A percentile compares a stretch with the other conserved stretches of the same genome.
These are phyloP conservation scores for Parazoanthus swiftii DNA, from an alignment of 92 coral and sea anemone genomes.

Conservation along the genomic window DNA sequence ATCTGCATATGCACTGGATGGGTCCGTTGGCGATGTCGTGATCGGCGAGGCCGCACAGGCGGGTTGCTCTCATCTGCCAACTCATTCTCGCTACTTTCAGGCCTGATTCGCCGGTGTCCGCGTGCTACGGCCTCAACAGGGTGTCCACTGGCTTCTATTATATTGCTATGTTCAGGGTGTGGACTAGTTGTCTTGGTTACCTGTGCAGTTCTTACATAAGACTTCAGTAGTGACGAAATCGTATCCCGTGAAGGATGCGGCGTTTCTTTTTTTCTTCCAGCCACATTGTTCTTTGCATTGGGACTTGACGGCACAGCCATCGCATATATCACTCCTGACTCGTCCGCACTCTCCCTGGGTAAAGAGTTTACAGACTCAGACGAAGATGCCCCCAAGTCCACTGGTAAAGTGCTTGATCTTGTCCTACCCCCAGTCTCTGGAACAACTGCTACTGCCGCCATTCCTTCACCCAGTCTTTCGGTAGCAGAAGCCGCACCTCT, in stretches of 20 bases:
- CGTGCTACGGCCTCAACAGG: slow-evolving; percentile 11
- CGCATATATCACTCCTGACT: slow-evolving; percentile 36
- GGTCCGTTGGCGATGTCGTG: slow-evolving; percentile 47
- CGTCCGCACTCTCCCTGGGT: background rate
- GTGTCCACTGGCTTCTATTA: slow-evolving; percentile 27
- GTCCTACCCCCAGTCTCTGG: background rate
- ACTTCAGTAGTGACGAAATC: slow-evolving; percentile 31
- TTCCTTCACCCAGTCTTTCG: slow-evolving; percentile 6
- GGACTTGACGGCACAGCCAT: slow-evolving; percentile 36
- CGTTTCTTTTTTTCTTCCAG: background rate
- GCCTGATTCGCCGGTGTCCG: slow-evolving; percentile 30
- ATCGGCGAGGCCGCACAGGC: slow-evolving; percentile 22
- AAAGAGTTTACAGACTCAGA: background rate
- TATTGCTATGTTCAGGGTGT: background rate
- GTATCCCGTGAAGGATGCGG: slow-evolving; percentile 27
- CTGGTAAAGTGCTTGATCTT: slow-evolving; percentile 27
- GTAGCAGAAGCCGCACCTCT: slow-evolving; percentile 29
- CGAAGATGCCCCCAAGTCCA: slow-evolving; percentile 1
- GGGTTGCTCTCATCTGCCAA: background rate
- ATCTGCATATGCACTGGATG: slow-evolving; percentile 80
- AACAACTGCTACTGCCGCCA: background rate
- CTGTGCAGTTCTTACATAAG: slow-evolving; percentile 39
- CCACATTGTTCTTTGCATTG: background rate
- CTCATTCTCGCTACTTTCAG: slow-evolving; percentile 18
- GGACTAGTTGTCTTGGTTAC: background rate